Conservation (phyloP, 2,113 vertebrate species). For the Trematocara stigmaticum region DNA sequence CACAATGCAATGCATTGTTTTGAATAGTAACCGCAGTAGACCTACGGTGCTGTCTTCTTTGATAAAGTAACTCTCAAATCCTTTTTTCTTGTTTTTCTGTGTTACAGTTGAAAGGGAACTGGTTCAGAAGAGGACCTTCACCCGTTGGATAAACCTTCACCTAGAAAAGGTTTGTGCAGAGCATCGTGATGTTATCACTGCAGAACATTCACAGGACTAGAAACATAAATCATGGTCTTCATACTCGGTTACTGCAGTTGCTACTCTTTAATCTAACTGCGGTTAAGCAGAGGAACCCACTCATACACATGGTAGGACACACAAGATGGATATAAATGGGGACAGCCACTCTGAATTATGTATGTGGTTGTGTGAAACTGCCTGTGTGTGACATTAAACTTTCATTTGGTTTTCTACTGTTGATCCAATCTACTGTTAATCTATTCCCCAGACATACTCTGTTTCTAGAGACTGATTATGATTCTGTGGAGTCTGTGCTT, state of each 20-base stretch:
- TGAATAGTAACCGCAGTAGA: neutral
- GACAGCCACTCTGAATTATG: conserved; percentile 38
- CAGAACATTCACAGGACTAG: neutral
- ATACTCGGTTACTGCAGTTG: neutral
- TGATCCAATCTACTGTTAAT: neutral
- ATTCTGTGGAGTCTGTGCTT: neutral
- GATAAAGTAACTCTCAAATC: neutral
- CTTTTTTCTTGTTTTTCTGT: neutral
- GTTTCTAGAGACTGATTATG: neutral
- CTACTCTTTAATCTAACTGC: neutral
- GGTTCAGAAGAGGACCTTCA: conserved; percentile 98
- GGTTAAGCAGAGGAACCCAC: neutral
- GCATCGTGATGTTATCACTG: neutral
- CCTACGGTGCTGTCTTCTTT: neutral
- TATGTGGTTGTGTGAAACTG: conserved; percentile 9
- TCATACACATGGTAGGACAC: neutral
- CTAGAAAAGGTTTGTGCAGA: conserved; percentile 83
- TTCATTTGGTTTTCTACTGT: conserved; percentile 11
- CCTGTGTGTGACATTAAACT: conserved; percentile 25
- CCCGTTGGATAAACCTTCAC: conserved; percentile 96
- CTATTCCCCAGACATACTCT: neutral
- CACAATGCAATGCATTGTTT: neutral
- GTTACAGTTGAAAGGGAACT: conserved; percentile 87
- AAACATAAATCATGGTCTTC: neutral
- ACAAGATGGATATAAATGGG: neutral